Evolutionary conservation across 1,140 invertebrate genomes (phyloP), one percentile per base, ranked within the genome.

Genomic region (Triops longicaudatus): DNA sequence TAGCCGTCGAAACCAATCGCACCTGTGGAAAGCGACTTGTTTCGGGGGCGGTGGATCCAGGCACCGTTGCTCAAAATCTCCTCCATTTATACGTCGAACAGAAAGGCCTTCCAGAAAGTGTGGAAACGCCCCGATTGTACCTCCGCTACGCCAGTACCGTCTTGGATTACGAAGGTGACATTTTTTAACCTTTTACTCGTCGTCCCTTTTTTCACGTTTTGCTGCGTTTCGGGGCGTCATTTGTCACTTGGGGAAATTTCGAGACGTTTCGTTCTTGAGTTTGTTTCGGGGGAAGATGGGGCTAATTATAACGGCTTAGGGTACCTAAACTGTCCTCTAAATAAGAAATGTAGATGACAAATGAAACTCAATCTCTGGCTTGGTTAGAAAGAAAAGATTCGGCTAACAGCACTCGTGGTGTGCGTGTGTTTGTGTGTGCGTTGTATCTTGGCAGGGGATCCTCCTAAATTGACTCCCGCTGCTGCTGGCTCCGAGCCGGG

Each of bases 11-110:
- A 79, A 80, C 73, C 22, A 80, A 81, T 44, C 80, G 79, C 76
- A 81, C 85, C 72, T 85, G 85, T 80, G 85, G 84, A n/a, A 80
- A 83, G 73, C 77, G 85, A 78, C 81, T 86, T 28, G 28, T 78
- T 22, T 37, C 75, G 75, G 80, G 80, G 26, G n/a, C 82, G 27
- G 84, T 82, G 74, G 83, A 85, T 80, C 80, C 83, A 26, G 79
- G 82, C 9, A 78, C 81, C 73, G 84, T 83, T 26, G 80, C 80
- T 11, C 84, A 86, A 80, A 79, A 80, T 22, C 79, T 85, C 26
- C 75, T 84, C 17, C 78, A 84, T 17, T 80, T 79, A 14, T 78
- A 80, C 42, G 77, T 63, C 14, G 44, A 63, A 63, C 14, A 63
- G 14, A 63, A 82, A 74, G 83, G 84, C 79, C 79, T 79, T n/a